Evolutionary conservation across 2,888 invertebrate species (phyloP).

Genomic region (Zygothrica quintamaculata): DNA sequence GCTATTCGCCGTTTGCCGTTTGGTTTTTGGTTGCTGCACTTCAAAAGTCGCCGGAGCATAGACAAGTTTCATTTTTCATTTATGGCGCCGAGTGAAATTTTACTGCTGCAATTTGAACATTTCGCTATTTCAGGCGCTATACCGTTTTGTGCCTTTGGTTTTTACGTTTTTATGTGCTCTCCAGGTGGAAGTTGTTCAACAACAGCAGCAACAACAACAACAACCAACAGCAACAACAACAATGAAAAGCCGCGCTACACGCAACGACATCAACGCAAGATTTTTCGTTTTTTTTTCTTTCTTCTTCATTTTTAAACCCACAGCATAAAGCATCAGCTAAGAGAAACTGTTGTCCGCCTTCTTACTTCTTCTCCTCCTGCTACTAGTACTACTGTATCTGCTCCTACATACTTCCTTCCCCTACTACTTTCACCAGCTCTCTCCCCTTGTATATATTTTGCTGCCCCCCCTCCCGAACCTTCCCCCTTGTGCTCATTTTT

Average conservation of each 20-base stretch:
- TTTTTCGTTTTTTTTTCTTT: too few species aligned
- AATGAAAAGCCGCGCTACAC: constrained; percentile 47
- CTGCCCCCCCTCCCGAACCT: too few species aligned
- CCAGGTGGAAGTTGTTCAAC: constrained; percentile 47
- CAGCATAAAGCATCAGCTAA: constrained; percentile 76
- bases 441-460: constrained; percentile 1
- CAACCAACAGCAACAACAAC: constrained; percentile 55
- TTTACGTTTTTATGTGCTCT: constrained; percentile 66
- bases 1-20: too few species aligned
- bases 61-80: constrained; percentile 79
- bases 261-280: constrained; percentile 73
- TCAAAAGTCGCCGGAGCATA: constrained; percentile 44
- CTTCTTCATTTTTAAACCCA: constrained; percentile 76
- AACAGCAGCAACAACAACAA: constrained; percentile 43
- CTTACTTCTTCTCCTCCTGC: background rate
- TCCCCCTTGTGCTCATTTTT: too few species aligned
- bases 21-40: too few species aligned
- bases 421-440: background rate
- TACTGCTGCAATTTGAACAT: constrained; percentile 76
- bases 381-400: too few species aligned
- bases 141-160: constrained; percentile 50
- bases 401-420: constrained; percentile 5
- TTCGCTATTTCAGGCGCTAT: constrained; percentile 67
- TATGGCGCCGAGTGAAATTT: constrained; percentile 69
- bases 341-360: constrained; percentile 15